Evolutionary conservation across 2,113 vertebrate species (phyloP).

Genomic region (Tricholaema leucomelas): DNA sequence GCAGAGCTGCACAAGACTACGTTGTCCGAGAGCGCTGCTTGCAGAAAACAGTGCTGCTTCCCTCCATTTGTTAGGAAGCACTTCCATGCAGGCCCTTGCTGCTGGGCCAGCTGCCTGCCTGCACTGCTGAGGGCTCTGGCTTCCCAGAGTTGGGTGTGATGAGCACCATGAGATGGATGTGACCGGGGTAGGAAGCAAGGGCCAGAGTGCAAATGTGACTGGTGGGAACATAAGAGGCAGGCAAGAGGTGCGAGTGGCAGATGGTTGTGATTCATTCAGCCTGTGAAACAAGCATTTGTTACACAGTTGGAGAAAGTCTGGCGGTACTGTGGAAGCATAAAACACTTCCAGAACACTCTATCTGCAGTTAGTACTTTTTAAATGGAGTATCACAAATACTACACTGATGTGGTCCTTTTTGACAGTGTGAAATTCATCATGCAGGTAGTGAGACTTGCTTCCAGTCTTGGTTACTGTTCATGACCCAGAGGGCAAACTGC

Average conservation of each 20-base stretch:
- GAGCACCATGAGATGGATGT: background rate
- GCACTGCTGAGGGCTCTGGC: background rate
- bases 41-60: background rate
- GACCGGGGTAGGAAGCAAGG: background rate
- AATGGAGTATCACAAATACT: background rate
- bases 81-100: background rate
- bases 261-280: background rate
- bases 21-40: background rate
- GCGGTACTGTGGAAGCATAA: background rate
- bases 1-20: background rate
- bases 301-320: background rate
- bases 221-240: background rate
- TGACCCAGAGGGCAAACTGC: background rate
- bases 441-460: background rate
- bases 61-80: background rate
- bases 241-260: background rate
- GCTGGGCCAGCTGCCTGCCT: background rate
- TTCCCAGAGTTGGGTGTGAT: background rate
- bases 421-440: background rate
- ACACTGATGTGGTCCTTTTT: background rate
- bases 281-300: background rate
- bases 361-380: constrained; percentile 17
- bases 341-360: constrained; percentile 34
- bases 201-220: background rate
- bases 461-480: background rate